phyloP scores from a whole-genome alignment of 2,888 invertebrate genomes.

The Amphipyra tragopoginis region DNA sequence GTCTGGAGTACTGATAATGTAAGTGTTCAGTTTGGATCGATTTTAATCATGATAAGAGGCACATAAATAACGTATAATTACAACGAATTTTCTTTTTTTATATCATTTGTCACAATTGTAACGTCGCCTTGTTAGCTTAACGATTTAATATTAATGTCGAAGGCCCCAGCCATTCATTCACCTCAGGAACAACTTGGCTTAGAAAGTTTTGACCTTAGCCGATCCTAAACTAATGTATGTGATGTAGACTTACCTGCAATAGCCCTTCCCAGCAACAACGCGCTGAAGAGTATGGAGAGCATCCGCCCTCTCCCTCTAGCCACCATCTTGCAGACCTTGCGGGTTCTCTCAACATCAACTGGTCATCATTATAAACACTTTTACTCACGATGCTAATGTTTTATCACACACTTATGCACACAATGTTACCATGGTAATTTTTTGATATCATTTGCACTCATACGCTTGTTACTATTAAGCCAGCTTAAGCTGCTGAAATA shows the following conservation, averaged over 20 bases:
- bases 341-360: slow-evolving; percentile 71
- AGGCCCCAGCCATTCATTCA: not conserved
- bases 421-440: slow-evolving; percentile 27
- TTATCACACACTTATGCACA: slow-evolving; percentile 34
- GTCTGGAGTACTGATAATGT: slow-evolving; percentile 16
- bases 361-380: slow-evolving; percentile 62
- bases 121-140: not conserved
- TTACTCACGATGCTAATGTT: slow-evolving; percentile 36
- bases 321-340: slow-evolving; percentile 75
- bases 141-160: not conserved
- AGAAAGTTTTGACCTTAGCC: not conserved
- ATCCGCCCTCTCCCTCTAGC: slow-evolving; percentile 75
- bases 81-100: not conserved
- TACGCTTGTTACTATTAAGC: slow-evolving; percentile 1
- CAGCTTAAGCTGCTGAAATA: not conserved
- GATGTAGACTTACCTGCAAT: slow-evolving; percentile 78
- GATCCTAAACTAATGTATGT: not conserved
- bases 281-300: slow-evolving; percentile 85
- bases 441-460: slow-evolving; percentile 32
- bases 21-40: slow-evolving; percentile 9
- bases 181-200: not conserved
- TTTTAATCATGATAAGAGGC: slow-evolving; percentile 2
- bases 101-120: slow-evolving; percentile 3
- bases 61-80: slow-evolving; percentile 5
- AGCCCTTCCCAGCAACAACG: slow-evolving; percentile 83